Evolutionary conservation across 2,797 vertebrate species (phyloP), one percentile per base, ranked within the genome.

Genomic region (Pseudochirops corinnae): DNA sequence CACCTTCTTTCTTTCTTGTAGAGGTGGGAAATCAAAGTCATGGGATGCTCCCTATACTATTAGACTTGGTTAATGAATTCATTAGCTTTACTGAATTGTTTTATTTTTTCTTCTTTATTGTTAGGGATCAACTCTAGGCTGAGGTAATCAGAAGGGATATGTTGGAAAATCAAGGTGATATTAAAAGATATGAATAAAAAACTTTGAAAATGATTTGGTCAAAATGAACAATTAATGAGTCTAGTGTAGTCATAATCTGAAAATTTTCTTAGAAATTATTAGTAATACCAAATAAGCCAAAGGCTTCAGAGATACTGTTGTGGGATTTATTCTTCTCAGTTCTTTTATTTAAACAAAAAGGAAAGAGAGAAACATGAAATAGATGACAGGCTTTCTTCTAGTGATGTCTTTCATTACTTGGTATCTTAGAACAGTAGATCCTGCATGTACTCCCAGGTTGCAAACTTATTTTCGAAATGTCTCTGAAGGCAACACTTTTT

Each of bases 211-310:
- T 21, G 3, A 82, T 56, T 96, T 95, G 82, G 53, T 92, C 90
- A 94, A 92, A 97, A 95, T 39, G 21, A 53, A 94, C 55, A 90
- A 31, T 94, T 58, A 94, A 92, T n/a, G 93, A 90, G 62, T 91
- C 53, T 24, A 6, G 9, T 67, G 12, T 93, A 31, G 39, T 93
- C 50, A 95, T 14, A 90, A 29, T 67, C 14, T 60, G 53, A 12
- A 91, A 46, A 90, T 50, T 28, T 50, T 67, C 28, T 7, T 87
- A 26, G 87, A 94, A 95, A 93, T 50, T 50, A 87, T 26, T 87
- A 87, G 39, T 87, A 82, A 28, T 87, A 87, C 9, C 21, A 82
- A 24, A 46, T 21, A 21, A 87, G 39, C 21, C 21, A 87, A 87
- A 87, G 39, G 26, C 24, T 87, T 26, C 21, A 87, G 39, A 87